A percentile compares a stretch with the other conserved stretches of the same genome.
These are phyloP conservation scores for Macrosiphum euphorbiae DNA, from an alignment of 2,888 invertebrate genomes.

Conservation along the genomic window DNA sequence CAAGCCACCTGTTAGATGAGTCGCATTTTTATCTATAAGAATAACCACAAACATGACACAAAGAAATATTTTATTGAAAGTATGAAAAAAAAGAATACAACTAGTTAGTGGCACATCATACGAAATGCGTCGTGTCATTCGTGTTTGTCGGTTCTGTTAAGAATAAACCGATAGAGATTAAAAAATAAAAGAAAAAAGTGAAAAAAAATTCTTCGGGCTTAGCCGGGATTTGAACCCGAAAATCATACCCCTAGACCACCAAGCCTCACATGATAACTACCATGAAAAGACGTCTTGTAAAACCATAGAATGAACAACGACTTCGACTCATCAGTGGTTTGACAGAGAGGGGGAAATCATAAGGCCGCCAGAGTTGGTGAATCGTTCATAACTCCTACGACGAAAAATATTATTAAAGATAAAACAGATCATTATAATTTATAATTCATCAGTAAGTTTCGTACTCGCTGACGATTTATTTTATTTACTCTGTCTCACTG, in stretches of 20 bases:
- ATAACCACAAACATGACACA: neutral
- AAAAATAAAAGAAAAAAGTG: neutral
- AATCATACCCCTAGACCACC: constrained; percentile 76
- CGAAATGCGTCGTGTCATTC: neutral
- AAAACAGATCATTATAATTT: neutral
- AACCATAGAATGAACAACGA: neutral
- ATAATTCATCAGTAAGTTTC: neutral
- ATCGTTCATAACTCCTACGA: neutral
- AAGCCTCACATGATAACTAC: neutral
- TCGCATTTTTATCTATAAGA: neutral
- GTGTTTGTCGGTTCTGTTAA: neutral
- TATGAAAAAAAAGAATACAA: neutral
- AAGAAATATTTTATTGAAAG: neutral
- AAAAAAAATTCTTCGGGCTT: constrained; percentile 42
- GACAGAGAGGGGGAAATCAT: neutral
- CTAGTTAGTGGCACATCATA: neutral
- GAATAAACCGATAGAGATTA: neutral
- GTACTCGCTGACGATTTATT: neutral
- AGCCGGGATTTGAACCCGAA: constrained; percentile 76
- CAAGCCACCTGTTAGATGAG: constrained; percentile 3
- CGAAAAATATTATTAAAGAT: neutral
- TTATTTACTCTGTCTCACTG: neutral
- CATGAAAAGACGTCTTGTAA: neutral
- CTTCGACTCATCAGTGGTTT: neutral
- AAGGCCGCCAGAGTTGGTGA: neutral